phyloP scores from a whole-genome alignment of 2,797 vertebrate genomes.

The Pipistrellus pipistrellus region DNA sequence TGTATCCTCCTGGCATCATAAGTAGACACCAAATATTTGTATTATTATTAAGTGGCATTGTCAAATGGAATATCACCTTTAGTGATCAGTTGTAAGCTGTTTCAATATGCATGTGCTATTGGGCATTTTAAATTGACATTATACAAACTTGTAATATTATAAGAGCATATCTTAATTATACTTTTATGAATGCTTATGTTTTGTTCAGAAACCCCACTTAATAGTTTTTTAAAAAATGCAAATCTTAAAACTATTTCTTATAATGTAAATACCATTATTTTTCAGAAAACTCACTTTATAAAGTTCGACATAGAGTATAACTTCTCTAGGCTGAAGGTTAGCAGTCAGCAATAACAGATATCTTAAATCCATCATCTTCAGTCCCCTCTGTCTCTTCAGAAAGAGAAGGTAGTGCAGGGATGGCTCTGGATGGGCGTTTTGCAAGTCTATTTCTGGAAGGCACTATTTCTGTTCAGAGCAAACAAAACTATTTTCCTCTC shows the following conservation, averaged over 20 bases:
- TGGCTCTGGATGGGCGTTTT: neutral
- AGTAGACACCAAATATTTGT: neutral
- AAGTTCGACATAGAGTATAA: neutral
- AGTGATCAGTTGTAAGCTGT: neutral
- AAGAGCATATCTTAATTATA: neutral
- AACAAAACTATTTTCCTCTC: neutral
- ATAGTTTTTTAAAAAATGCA: neutral
- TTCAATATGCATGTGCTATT: neutral
- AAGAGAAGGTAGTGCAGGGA: neutral
- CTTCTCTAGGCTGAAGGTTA: slow-evolving; percentile 18
- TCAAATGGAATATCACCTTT: neutral
- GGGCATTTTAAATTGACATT: neutral
- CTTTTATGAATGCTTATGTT: neutral
- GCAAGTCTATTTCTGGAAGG: slow-evolving; percentile 4
- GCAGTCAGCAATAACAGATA: neutral
- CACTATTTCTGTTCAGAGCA: neutral
- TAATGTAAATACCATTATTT: neutral
- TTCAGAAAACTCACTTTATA: neutral
- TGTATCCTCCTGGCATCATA: neutral
- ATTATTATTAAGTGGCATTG: neutral
- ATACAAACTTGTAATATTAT: neutral
- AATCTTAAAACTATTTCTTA: neutral
- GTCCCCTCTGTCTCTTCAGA: neutral
- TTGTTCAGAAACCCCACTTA: neutral
- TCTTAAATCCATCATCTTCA: neutral